phyloP scores from a whole-genome alignment of 2,888 invertebrate genomes.

The Netelia melanura region DNA sequence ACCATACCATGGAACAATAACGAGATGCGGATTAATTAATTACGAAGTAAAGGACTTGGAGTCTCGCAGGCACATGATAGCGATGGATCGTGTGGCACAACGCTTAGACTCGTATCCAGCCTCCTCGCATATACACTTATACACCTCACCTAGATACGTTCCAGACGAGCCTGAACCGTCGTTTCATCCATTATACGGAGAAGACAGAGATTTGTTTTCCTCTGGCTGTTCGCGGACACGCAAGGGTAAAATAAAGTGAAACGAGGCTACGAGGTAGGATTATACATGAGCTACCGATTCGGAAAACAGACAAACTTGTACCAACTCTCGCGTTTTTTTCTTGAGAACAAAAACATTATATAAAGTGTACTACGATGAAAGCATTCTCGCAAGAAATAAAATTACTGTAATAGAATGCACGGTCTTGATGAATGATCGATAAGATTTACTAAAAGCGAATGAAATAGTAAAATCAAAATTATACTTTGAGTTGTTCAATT shows the following conservation, averaged over 20 bases:
- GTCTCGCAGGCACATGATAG: conserved; percentile 48
- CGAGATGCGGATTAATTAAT: conserved; percentile 77
- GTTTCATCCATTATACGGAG: conserved; percentile 81
- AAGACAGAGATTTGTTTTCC: conserved; percentile 83
- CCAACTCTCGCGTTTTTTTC: conserved; percentile 71
- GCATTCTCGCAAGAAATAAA: no score
- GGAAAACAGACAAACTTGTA: conserved; percentile 66
- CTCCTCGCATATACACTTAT: not conserved
- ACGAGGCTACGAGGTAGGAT: conserved; percentile 38
- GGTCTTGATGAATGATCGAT: no score
- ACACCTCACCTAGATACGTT: conserved; percentile 31
- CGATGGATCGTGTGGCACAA: conserved; percentile 59
- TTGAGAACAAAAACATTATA: conserved; percentile 51
- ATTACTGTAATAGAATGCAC: no score
- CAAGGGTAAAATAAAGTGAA: conserved; percentile 75
- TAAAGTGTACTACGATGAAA: no score
- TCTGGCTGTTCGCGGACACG: conserved; percentile 58
- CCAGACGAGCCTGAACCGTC: conserved; percentile 70
- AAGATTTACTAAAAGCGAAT: no score
- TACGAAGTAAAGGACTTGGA: conserved; percentile 70
- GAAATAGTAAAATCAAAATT: no score
- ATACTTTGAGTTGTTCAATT: no score
- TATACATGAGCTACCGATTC: conserved; percentile 51
- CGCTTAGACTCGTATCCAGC: conserved; percentile 42
- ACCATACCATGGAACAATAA: conserved; percentile 62